These are phyloP conservation scores for Brachylomia viminalis DNA, from an alignment of 2,888 invertebrate genomes.

Conservation along the genomic window DNA sequence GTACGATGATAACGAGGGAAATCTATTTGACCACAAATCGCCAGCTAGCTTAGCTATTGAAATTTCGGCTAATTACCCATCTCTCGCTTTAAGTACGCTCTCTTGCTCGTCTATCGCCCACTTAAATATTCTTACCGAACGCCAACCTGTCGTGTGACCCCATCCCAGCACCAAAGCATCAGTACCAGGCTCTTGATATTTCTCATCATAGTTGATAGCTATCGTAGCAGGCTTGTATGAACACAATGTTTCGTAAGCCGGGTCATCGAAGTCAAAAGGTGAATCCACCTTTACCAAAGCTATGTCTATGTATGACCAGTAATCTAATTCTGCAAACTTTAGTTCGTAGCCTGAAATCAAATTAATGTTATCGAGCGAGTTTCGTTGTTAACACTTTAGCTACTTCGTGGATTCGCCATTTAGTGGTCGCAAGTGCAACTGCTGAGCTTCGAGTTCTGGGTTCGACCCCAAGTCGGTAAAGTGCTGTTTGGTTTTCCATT, in stretches of 20 bases:
- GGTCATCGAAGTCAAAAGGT: constrained; percentile 65
- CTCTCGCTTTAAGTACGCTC: neutral
- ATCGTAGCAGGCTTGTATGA: constrained; percentile 69
- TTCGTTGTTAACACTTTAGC: neutral
- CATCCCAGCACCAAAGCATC: constrained; percentile 72
- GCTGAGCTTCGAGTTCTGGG: neutral
- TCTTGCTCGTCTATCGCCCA: neutral
- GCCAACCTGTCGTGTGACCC: constrained; percentile 68
- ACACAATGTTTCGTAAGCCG: constrained; percentile 46
- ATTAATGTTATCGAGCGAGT: neutral
- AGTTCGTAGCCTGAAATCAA: constrained; percentile 72
- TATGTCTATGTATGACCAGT: constrained; percentile 77
- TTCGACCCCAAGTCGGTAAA: neutral
- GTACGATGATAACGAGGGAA: too few species aligned
- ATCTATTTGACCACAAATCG: neutral
- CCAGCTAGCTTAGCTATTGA: neutral
- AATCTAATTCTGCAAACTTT: constrained; percentile 67
- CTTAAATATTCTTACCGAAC: constrained; percentile 63
- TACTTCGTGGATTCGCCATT: neutral
- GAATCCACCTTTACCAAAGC: constrained; percentile 75
- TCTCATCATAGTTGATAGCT: constrained; percentile 68
- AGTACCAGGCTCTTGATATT: constrained; percentile 61
- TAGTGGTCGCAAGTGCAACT: too few species aligned
- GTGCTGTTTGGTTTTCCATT: neutral
- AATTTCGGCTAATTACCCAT: neutral